Evolutionary conservation across 2,888 invertebrate genomes (phyloP).

Genomic region (Tryphoninae sp.): DNA sequence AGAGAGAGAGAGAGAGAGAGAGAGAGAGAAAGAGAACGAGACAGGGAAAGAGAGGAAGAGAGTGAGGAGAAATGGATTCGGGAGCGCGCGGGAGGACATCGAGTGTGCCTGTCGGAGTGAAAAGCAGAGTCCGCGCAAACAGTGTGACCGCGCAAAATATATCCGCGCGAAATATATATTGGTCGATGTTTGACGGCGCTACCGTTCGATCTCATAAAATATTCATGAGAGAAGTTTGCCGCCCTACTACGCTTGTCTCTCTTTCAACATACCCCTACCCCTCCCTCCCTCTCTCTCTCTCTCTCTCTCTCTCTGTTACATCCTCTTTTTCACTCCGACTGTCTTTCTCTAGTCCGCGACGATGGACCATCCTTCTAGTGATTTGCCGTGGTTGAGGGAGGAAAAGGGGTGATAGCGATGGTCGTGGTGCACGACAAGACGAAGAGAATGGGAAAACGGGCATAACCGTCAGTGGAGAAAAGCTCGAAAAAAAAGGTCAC

Average conservation of each 20-base stretch:
- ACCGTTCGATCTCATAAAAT: conserved; percentile 60
- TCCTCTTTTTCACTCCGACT: conserved; percentile 24
- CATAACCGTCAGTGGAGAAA: not conserved
- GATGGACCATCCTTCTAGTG: conserved; percentile 27
- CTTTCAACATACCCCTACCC: conserved; percentile 6
- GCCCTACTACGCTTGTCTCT: conserved; percentile 22
- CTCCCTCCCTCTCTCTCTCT: not conserved
- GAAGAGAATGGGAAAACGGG: not conserved
- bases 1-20: conserved; percentile 31
- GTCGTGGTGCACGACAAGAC: conserved; percentile 10
- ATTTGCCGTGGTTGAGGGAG: not conserved
- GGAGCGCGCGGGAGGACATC: not conserved
- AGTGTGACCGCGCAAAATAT: conserved; percentile 53
- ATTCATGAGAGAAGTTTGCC: conserved; percentile 58
- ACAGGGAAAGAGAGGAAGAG: conserved; percentile 34
- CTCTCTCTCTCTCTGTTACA: not conserved
- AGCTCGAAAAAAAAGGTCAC: conserved; percentile 52
- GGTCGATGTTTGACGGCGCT: conserved; percentile 47
- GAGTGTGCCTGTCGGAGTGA: conserved; percentile 31
- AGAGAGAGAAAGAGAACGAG: conserved; percentile 28
- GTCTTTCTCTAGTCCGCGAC: not conserved
- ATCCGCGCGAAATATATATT: conserved; percentile 44
- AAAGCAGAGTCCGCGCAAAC: conserved; percentile 40
- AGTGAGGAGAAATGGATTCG: not conserved
- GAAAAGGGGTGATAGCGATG: conserved; percentile 9